Evolutionary conservation across 2,113 vertebrate species (phyloP), one percentile per base, ranked within the genome.

Genomic region (Trachemys scripta): DNA sequence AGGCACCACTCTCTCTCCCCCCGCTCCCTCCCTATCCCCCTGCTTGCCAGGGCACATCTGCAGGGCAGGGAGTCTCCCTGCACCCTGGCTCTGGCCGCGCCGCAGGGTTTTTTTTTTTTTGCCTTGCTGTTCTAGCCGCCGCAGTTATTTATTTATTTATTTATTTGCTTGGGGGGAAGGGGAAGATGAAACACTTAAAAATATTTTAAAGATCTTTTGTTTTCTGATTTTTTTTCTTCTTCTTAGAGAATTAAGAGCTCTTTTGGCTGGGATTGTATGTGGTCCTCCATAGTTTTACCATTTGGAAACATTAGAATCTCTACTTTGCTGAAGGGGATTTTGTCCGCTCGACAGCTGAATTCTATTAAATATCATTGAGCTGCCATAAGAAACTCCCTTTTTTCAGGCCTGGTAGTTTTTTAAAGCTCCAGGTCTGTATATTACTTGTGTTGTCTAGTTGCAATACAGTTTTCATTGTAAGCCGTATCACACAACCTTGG

Each of bases 211-310:
- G 89, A 69, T 5, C 2, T 85, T 69, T 89, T 84, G 69, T 1
- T 89, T 38, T 95, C 89, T 90, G 31, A n/a, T 38, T 8, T 3
- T 91, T 13, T 80, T 88, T 95, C 94, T 90, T 22, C 49, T 92
- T 88, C 87, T 54, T 24, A 75, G 17, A 86, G 82, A 57, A 38
- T 91, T 95, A 75, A 38, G 8, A 24, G 20, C 22, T 42, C 8
- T 95, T 95, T 83, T 92, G 93, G 12, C 49, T 95, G 42, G 47
- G 54, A 65, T 90, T 95, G 95, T 96, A 88, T 49, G 50, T 80
- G 27, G 29, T 96, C 69, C 80, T 94, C 85, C 94, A 88, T 56
- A 90, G 25, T 4, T 86, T 95, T 95, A 94, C 96, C 94, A 82
- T 88, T 87, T 45, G 22, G 20, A 82, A 45, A 96, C 56, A 38